A percentile compares a stretch with the other conserved stretches of the same genome.
These are phyloP conservation scores for Oxyura jamaicensis DNA, from an alignment of 2,113 vertebrate species.

Conservation along the genomic window DNA sequence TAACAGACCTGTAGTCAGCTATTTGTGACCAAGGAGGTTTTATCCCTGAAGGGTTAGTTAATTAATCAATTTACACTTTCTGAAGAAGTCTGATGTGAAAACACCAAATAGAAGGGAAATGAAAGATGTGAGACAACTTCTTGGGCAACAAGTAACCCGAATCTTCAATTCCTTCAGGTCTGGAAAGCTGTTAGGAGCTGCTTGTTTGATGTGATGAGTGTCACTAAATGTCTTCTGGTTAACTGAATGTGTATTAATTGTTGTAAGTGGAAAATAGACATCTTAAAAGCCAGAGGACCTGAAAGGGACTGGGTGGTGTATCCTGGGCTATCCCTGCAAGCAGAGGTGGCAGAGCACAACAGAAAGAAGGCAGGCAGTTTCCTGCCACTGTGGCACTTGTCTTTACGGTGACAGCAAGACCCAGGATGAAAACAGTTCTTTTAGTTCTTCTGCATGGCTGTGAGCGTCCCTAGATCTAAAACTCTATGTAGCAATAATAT, in stretches of 20 bases:
- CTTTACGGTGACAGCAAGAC: not conserved
- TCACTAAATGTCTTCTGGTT: not conserved
- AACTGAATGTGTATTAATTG: not conserved
- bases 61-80: not conserved
- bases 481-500: not conserved
- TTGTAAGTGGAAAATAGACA: not conserved
- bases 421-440: not conserved
- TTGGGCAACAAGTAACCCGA: not conserved
- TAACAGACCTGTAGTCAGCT: not conserved
- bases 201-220: not conserved
- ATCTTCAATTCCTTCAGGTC: not conserved
- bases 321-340: not conserved
- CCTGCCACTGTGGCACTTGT: not conserved
- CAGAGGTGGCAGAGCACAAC: not conserved
- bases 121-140: not conserved
- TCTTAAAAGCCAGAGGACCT: not conserved
- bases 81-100: not conserved
- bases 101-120: not conserved
- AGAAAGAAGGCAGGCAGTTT: not conserved
- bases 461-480: not conserved
- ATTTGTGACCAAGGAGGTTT: not conserved
- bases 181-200: not conserved
- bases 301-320: not conserved
- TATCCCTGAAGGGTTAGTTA: not conserved
- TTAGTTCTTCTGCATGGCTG: not conserved